A percentile compares a stretch with the other conserved stretches of the same genome.
Evolutionary conservation across 2,888 invertebrate species (phyloP).

Genomic region (Helleia helle): DNA sequence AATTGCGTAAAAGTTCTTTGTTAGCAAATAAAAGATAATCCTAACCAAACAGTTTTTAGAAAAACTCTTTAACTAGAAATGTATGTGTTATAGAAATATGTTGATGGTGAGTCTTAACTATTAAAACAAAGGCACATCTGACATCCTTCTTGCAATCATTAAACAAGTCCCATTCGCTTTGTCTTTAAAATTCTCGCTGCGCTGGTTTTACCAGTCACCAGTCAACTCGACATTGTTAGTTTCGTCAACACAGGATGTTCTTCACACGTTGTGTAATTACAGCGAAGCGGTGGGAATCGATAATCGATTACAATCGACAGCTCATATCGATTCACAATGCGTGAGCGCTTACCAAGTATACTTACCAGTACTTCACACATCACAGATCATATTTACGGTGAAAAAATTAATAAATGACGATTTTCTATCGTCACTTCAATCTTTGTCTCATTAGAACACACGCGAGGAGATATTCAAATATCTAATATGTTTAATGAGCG

Average conservation of each 20-base stretch:
- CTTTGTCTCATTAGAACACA: too few species aligned
- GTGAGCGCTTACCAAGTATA: not conserved
- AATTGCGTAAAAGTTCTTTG: too few species aligned
- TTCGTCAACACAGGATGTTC: constrained; percentile 2
- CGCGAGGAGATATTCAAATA: too few species aligned
- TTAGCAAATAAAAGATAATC: too few species aligned
- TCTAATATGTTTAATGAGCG: too few species aligned
- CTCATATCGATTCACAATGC: constrained; percentile 5
- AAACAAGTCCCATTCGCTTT: not conserved
- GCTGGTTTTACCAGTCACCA: not conserved
- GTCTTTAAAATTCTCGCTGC: constrained; percentile 2
- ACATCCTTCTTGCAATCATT: not conserved
- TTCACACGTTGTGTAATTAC: constrained; percentile 4
- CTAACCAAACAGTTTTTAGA: too few species aligned
- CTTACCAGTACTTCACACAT: not conserved
- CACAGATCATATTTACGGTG: not conserved
- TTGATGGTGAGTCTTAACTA: too few species aligned
- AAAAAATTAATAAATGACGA: too few species aligned
- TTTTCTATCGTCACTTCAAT: too few species aligned
- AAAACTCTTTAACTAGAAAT: too few species aligned
- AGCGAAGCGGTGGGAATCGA: constrained; percentile 4
- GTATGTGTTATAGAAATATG: too few species aligned
- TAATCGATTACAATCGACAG: constrained; percentile 5
- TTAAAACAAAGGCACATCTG: too few species aligned
- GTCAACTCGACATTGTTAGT: not conserved